Conservation (phyloP, 2,113 vertebrate genomes). For the Pseudonaja textilis region DNA sequence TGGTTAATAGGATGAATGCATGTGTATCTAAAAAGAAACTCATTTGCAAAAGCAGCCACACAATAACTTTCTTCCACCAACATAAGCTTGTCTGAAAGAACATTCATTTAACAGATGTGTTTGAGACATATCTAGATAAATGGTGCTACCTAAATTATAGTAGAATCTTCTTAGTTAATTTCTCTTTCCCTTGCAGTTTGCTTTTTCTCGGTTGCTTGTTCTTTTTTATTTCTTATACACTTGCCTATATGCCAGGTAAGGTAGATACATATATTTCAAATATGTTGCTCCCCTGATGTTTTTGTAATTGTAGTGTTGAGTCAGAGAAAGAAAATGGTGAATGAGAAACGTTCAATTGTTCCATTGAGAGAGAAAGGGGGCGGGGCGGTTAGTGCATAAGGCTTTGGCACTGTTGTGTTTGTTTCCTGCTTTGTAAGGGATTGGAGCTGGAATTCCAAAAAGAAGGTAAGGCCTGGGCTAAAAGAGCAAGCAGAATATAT, state of each 20-base stretch:
- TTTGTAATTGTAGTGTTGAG: background rate
- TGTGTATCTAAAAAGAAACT: constrained; percentile 9
- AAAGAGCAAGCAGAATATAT: background rate
- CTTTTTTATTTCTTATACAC: background rate
- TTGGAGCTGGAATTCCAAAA: background rate
- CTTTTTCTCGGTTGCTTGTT: background rate
- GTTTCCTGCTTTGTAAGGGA: background rate
- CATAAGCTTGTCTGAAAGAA: constrained; percentile 14
- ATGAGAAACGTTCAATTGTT: background rate
- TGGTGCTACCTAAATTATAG: background rate
- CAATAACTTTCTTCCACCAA: constrained; percentile 22
- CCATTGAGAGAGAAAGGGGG: background rate
- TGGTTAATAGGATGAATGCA: constrained; percentile 16
- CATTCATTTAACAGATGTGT: constrained; percentile 7
- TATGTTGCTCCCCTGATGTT: background rate
- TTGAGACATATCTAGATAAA: background rate
- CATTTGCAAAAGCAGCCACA: constrained; percentile 34
- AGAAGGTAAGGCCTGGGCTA: background rate
- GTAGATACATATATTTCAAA: background rate
- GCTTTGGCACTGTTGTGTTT: background rate
- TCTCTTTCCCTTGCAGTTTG: background rate
- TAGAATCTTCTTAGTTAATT: background rate
- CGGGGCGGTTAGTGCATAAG: background rate
- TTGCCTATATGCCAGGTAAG: background rate
- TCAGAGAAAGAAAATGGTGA: background rate